These are phyloP conservation scores for Mamestra configurata DNA, from an alignment of 1,140 invertebrate genomes.

Conservation along the genomic window DNA sequence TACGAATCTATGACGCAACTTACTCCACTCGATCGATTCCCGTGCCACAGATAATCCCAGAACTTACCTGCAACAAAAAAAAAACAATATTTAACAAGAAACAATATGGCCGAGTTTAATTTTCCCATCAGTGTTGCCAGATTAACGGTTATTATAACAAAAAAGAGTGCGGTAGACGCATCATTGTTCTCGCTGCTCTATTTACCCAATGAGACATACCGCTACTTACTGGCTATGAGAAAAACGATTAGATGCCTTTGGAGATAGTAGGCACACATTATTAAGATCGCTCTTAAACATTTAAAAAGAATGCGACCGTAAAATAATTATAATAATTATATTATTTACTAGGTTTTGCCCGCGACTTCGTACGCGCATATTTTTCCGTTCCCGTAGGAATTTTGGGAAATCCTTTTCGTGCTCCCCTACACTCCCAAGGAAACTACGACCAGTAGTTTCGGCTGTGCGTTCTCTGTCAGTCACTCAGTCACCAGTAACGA, in stretches of 20 bases:
- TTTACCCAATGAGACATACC: conserved; percentile 73
- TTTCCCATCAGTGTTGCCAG: conserved; percentile 61
- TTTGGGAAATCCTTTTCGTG: too few species aligned
- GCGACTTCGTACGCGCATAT: too few species aligned
- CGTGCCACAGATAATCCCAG: conserved; percentile 7
- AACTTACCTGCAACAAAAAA: conserved; percentile 55
- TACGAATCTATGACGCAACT: conserved; percentile 3
- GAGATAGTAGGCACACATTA: conserved; percentile 9
- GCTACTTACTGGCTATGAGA: conserved; percentile 57
- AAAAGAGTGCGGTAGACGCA: conserved; percentile 52
- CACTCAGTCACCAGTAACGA: too few species aligned
- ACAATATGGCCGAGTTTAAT: conserved; percentile 46
- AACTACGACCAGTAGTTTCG: too few species aligned
- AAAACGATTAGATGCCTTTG: conserved; percentile 18
- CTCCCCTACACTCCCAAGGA: too few species aligned
- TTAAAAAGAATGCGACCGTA: background rate
- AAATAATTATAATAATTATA: background rate
- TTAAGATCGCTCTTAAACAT: background rate
- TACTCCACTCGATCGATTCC: background rate
- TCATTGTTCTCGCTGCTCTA: conserved; percentile 71
- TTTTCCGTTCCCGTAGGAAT: too few species aligned
- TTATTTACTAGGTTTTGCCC: too few species aligned
- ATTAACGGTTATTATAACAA: conserved; percentile 61
- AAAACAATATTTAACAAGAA: conserved; percentile 46
- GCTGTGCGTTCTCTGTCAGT: too few species aligned